Conservation (phyloP, 2,797 vertebrate species). For the Antrozous pallidus region DNA sequence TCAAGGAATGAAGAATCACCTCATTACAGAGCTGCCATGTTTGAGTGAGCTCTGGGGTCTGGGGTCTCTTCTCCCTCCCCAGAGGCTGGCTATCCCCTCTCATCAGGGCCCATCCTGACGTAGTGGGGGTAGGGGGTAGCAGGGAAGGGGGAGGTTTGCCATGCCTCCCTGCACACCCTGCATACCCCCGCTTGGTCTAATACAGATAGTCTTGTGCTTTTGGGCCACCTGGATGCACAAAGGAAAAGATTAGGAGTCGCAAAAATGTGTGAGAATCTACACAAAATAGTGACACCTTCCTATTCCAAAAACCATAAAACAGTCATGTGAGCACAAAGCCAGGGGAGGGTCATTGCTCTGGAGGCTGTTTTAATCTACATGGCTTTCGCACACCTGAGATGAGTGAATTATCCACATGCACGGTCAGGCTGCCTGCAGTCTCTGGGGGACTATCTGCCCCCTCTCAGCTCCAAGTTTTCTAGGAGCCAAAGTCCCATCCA, state of each 20-base stretch:
- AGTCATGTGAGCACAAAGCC: neutral
- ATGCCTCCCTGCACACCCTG: conserved; percentile 70
- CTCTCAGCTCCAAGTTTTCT: neutral
- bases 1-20: conserved; percentile 83
- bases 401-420: too few species aligned
- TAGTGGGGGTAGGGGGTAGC: too few species aligned
- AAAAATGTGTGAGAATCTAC: conserved; percentile 35
- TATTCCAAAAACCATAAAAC: neutral
- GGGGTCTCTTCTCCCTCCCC: conserved; percentile 73
- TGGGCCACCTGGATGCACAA: conserved; percentile 5
- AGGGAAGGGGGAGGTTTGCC: conserved; percentile 74
- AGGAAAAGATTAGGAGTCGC: conserved; percentile 59
- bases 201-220: neutral
- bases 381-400: neutral
- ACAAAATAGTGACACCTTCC: neutral
- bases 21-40: conserved; percentile 82
- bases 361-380: neutral
- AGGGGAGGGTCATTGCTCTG: neutral
- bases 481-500: neutral
- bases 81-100: conserved; percentile 74
- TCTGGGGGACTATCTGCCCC: neutral
- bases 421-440: neutral
- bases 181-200: conserved; percentile 22
- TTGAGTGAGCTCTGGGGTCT: conserved; percentile 78
- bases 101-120: conserved; percentile 47